Evolutionary conservation across 2,888 invertebrate species (phyloP).

Genomic region (Chorisops tibialis): DNA sequence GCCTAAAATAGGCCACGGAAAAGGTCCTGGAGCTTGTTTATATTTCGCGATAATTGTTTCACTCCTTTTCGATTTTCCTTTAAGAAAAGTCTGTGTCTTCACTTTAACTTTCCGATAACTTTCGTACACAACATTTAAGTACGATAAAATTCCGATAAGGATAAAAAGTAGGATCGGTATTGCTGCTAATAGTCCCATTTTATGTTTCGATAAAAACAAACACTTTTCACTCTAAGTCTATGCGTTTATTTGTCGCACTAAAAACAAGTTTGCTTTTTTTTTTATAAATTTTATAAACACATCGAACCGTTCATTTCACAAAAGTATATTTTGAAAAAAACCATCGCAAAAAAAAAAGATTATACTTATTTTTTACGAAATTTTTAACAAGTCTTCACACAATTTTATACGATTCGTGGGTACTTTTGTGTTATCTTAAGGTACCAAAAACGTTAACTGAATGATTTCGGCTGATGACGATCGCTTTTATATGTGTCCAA

Average conservation of each 20-base stretch:
- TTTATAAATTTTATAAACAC: background rate
- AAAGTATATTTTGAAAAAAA: background rate
- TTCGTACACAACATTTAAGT: constrained; percentile 39
- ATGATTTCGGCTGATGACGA: constrained; percentile 30
- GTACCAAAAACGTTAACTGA: constrained; percentile 31
- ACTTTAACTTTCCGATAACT: constrained; percentile 39
- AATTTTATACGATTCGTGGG: background rate
- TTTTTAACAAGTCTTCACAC: background rate
- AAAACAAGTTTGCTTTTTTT: background rate
- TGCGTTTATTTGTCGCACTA: background rate
- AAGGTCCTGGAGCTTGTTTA: constrained; percentile 62
- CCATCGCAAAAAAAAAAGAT: background rate
- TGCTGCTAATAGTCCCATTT: constrained; percentile 34
- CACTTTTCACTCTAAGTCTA: background rate
- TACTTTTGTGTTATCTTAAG: constrained; percentile 24
- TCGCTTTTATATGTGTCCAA: constrained; percentile 32
- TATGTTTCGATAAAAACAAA: background rate
- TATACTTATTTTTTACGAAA: background rate
- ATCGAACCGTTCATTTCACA: too few species aligned
- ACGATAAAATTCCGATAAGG: constrained; percentile 36
- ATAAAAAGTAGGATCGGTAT: constrained; percentile 33
- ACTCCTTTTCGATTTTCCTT: constrained; percentile 30
- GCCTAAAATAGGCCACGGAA: constrained; percentile 66
- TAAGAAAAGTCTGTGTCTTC: constrained; percentile 31
- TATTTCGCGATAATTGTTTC: constrained; percentile 32